A percentile compares a stretch with the other conserved stretches of the same genome.
phyloP scores from a whole-genome alignment of 2,113 vertebrate species.

The Rhinoderma darwinii region DNA sequence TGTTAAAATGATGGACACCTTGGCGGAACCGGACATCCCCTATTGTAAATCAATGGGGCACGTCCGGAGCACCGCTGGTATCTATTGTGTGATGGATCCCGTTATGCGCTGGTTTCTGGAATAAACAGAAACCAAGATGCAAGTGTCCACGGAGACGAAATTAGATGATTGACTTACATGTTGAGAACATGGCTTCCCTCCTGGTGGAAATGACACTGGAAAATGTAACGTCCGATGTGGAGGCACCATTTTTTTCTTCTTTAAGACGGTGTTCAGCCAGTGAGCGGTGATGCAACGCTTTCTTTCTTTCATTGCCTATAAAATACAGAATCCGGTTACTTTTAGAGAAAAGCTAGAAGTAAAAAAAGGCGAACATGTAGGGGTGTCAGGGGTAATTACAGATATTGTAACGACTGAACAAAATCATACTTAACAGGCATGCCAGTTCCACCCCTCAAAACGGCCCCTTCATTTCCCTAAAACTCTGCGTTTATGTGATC shows the following conservation, averaged over 20 bases:
- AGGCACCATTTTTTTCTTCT: slow-evolving; percentile 91
- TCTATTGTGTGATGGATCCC: too few relatives aligned
- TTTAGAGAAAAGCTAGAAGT: neutral
- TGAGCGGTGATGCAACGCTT: slow-evolving; percentile 95
- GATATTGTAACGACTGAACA: neutral
- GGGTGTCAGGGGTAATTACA: neutral
- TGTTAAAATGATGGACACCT: too few relatives aligned
- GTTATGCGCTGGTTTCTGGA: too few relatives aligned
- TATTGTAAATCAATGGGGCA: too few relatives aligned
- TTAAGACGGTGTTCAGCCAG: slow-evolving; percentile 91
- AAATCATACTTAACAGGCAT: neutral
- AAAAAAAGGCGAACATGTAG: neutral
- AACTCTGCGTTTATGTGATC: too few relatives aligned
- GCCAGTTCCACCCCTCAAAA: too few relatives aligned
- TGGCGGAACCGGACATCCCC: too few relatives aligned
- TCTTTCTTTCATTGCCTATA: slow-evolving; percentile 87
- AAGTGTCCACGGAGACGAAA: too few relatives aligned
- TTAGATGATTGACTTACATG: slow-evolving; percentile 77
- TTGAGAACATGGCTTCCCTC: slow-evolving; percentile 93
- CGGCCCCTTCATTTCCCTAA: too few relatives aligned
- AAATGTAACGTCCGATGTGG: slow-evolving; percentile 91
- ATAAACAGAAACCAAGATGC: too few relatives aligned
- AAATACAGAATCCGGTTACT: neutral
- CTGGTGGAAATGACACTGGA: slow-evolving; percentile 93
- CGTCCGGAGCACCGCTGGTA: too few relatives aligned